Conservation (phyloP, 2,888 invertebrate species). For the Augochlorella aurata region DNA sequence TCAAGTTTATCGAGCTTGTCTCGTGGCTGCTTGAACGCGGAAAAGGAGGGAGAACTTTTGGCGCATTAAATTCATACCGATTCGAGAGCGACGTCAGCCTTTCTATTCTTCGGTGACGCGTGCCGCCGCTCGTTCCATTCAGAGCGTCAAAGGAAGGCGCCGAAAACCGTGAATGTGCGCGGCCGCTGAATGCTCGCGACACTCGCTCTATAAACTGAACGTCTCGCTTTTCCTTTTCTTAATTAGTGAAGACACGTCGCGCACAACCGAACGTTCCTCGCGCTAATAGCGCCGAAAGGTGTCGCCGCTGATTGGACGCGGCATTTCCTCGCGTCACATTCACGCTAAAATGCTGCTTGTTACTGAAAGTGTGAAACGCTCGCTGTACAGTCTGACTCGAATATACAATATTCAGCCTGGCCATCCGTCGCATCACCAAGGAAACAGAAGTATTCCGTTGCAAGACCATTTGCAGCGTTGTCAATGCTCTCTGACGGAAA, state of each 20-base stretch:
- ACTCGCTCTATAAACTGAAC: not conserved
- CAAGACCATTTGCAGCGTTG: not conserved
- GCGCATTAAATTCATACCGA: constrained; percentile 27
- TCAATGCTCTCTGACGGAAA: not conserved
- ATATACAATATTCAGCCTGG: not conserved
- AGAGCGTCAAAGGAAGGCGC: not conserved
- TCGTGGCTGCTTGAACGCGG: not conserved
- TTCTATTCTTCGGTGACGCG: constrained; percentile 20
- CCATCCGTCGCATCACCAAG: not conserved
- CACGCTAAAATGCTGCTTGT: not conserved
- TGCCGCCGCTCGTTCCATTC: not conserved
- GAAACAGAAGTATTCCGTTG: too few relatives aligned
- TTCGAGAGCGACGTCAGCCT: constrained; percentile 13
- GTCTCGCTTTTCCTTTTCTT: constrained; percentile 1
- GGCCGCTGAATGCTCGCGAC: constrained; percentile 3
- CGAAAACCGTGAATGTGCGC: not conserved
- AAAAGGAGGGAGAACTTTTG: constrained; percentile 11
- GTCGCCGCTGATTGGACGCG: not conserved
- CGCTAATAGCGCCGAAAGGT: not conserved
- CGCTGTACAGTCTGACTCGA: not conserved
- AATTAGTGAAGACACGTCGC: not conserved
- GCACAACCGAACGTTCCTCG: constrained; percentile 15
- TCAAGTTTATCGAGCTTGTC: constrained; percentile 4
- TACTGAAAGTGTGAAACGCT: not conserved
- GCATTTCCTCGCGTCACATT: not conserved